These are phyloP conservation scores for Glandiceps talaboti DNA, from an alignment of 53 echinoderm and acorn worm species.

Conservation along the genomic window DNA sequence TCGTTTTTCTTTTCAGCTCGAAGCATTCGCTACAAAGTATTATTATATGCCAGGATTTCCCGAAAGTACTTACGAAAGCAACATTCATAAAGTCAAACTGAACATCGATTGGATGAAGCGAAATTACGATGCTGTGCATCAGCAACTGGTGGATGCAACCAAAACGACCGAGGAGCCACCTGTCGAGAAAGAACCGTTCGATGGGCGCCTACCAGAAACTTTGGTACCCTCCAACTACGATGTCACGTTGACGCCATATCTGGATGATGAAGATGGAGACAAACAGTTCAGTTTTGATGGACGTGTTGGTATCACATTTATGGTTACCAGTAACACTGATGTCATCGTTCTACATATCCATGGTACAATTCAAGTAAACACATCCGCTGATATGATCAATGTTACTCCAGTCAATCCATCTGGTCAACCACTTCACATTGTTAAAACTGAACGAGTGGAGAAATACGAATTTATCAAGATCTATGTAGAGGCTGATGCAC, in stretches of 20 bases:
- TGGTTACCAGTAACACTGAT: conserved; percentile 32
- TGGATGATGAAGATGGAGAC: conserved; percentile 44
- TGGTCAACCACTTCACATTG: background rate
- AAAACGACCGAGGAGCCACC: conserved; percentile 2
- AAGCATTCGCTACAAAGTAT: background rate
- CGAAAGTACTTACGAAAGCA: background rate
- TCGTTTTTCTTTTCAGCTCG: too few species aligned
- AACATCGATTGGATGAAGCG: background rate
- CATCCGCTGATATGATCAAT: conserved; percentile 1
- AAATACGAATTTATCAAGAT: conserved; percentile 63
- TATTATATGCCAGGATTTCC: background rate
- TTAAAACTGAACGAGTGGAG: background rate
- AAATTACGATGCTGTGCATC: background rate
- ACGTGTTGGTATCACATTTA: conserved; percentile 53
- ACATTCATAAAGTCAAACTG: background rate
- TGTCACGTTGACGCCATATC: conserved; percentile 60
- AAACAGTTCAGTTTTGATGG: conserved; percentile 79
- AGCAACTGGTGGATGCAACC: background rate
- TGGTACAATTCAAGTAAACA: conserved; percentile 2
- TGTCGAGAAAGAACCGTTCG: conserved; percentile 38
- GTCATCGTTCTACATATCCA: conserved; percentile 59
- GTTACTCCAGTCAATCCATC: background rate
- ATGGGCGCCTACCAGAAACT: conserved; percentile 53
- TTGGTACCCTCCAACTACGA: conserved; percentile 58
- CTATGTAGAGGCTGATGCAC: background rate